phyloP scores from a whole-genome alignment of 2,888 invertebrate genomes.

The Oxytorus armatus region DNA sequence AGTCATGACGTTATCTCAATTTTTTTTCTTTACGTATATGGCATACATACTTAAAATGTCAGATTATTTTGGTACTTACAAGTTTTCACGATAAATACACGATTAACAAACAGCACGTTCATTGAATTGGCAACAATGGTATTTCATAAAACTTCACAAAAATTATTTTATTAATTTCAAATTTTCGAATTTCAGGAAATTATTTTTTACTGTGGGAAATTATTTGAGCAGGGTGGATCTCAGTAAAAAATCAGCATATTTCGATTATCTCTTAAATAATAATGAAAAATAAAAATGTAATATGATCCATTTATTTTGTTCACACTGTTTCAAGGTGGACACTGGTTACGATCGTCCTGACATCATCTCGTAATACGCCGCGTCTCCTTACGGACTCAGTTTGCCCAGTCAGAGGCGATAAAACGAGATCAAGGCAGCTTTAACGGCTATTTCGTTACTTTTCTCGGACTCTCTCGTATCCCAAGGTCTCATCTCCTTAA shows the following conservation, averaged over 20 bases:
- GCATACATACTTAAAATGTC: too few relatives aligned
- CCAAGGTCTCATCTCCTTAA: conserved; percentile 49
- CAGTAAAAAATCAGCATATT: too few relatives aligned
- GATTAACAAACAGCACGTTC: too few relatives aligned
- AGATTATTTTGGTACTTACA: too few relatives aligned
- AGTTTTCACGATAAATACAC: too few relatives aligned
- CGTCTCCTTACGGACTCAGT: conserved; percentile 40
- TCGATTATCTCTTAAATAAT: background rate
- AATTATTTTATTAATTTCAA: too few relatives aligned
- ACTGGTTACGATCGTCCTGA: conserved; percentile 61
- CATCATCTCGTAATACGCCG: conserved; percentile 54
- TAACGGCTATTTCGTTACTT: conserved; percentile 66
- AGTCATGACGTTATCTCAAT: background rate
- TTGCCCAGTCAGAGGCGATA: conserved; percentile 64
- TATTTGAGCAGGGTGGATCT: too few relatives aligned
- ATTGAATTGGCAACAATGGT: too few relatives aligned
- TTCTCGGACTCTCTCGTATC: conserved; percentile 51
- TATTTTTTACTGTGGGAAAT: too few relatives aligned
- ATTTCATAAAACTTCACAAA: too few relatives aligned
- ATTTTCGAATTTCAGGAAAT: too few relatives aligned
- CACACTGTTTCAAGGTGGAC: conserved; percentile 48
- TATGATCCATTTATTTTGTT: conserved; percentile 54
- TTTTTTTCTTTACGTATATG: background rate
- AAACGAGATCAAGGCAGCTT: conserved; percentile 68
- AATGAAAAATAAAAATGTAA: background rate